phyloP scores from a whole-genome alignment of 2,113 vertebrate species.

The Anhinga anhinga region DNA sequence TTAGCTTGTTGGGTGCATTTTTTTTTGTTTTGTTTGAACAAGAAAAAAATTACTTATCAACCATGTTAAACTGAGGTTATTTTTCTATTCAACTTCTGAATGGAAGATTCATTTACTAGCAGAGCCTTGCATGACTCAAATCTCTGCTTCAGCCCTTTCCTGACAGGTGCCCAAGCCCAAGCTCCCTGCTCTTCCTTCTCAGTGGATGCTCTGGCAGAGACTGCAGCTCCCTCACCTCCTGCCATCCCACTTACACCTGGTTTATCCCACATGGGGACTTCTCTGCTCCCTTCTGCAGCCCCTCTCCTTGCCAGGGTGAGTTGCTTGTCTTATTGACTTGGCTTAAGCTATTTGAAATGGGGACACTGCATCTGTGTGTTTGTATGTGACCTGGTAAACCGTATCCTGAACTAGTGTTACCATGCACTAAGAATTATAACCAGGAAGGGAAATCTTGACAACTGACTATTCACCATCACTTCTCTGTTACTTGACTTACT shows the following conservation, averaged over 20 bases:
- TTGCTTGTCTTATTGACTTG: not conserved
- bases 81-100: not conserved
- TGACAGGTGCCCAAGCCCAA: not conserved
- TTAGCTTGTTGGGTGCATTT: not conserved
- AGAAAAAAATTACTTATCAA: not conserved
- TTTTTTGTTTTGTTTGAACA: not conserved
- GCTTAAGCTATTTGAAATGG: not conserved
- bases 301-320: not conserved
- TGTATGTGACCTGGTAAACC: not conserved
- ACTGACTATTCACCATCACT: not conserved
- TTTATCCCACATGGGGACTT: not conserved
- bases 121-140: not conserved
- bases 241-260: not conserved
- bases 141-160: not conserved
- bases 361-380: not conserved
- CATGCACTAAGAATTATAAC: not conserved
- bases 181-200: rapidly evolving
- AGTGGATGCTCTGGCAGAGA: not conserved
- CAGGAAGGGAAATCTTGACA: not conserved
- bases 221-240: not conserved
- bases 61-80: not conserved
- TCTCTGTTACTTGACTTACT: not conserved
- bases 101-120: not conserved
- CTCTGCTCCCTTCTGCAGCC: not conserved
- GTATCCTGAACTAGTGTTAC: not conserved